Evolutionary conservation across 92 coral and sea anemone genomes (phyloP).

Genomic region (Parazoanthus atlanticus): DNA sequence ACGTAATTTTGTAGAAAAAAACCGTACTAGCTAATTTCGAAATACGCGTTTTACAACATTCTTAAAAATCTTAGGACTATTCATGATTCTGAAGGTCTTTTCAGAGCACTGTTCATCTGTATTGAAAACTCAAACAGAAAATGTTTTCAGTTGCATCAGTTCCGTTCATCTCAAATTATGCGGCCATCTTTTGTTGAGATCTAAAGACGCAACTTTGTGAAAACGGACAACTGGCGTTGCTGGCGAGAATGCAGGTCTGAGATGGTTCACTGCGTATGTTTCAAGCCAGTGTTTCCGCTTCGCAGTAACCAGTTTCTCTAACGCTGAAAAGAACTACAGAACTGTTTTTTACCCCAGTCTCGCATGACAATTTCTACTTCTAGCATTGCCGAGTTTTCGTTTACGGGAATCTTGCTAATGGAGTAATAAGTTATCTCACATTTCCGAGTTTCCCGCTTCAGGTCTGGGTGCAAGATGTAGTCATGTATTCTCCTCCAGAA

Average conservation of each 20-base stretch:
- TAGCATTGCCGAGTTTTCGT: neutral
- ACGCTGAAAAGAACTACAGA: neutral
- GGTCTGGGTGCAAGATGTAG: neutral
- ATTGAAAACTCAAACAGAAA: neutral
- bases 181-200: neutral
- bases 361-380: neutral
- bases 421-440: neutral
- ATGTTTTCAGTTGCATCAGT: neutral
- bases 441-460: neutral
- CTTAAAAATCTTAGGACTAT: no score
- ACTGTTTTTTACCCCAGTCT: neutral
- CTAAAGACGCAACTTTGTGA: neutral
- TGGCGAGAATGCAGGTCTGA: neutral
- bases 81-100: no score
- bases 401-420: neutral
- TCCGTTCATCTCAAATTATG: neutral
- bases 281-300: neutral
- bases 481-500: neutral
- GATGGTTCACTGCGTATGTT: neutral
- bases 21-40: no score
- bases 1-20: no score
- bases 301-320: neutral
- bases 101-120: no score
- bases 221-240: neutral
- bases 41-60: no score